Conservation (phyloP, 2,113 vertebrate genomes). For the Plecotus auritus region DNA sequence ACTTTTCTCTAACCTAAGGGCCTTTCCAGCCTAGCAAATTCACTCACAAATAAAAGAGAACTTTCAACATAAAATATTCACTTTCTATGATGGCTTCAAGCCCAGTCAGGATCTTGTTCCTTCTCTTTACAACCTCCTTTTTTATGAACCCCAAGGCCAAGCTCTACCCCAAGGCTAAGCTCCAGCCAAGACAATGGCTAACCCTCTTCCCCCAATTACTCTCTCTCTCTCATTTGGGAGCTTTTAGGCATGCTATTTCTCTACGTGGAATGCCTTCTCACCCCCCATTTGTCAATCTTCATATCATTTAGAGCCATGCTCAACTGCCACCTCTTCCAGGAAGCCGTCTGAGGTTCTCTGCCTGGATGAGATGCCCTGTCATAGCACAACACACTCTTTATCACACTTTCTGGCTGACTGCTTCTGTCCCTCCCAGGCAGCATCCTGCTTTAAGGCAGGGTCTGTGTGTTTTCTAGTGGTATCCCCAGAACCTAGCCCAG, state of each 20-base stretch:
- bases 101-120: background rate
- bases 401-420: background rate
- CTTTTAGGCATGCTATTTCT: no score
- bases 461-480: background rate
- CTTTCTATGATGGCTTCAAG: background rate
- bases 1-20: background rate
- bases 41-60: background rate
- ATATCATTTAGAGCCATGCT: background rate
- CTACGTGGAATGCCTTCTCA: background rate
- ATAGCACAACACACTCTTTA: rapidly evolving
- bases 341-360: background rate
- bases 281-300: background rate
- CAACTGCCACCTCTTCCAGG: background rate
- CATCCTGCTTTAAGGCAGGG: background rate
- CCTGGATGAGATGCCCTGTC: background rate
- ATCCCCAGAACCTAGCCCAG: background rate
- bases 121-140: background rate
- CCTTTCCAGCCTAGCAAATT: background rate
- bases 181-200: background rate
- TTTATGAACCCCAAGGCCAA: background rate
- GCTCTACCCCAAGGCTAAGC: background rate
- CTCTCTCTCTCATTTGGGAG: background rate
- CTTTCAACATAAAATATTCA: background rate
- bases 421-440: background rate
- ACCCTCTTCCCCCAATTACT: no score